Evolutionary conservation across 2,113 vertebrate genomes (phyloP).

Genomic region (Spea multiplicata): DNA sequence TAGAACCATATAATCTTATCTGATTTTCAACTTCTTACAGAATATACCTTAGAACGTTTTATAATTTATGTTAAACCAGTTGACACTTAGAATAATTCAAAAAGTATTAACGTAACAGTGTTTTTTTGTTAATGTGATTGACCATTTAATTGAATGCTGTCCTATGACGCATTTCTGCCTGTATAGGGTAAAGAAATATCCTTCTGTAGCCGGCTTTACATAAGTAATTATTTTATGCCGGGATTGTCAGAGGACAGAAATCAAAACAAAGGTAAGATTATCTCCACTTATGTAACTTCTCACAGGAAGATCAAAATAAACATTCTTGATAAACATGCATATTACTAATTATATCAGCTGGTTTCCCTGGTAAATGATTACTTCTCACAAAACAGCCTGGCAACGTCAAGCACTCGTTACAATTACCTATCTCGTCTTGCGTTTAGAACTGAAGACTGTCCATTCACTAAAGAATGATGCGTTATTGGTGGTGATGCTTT

Average conservation of each 20-base stretch:
- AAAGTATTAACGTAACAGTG: too few relatives aligned
- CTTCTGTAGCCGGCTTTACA: background rate
- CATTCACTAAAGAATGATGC: conserved; percentile 95
- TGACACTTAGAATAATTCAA: too few relatives aligned
- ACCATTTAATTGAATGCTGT: background rate
- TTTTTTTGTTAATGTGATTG: too few relatives aligned
- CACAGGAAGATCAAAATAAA: conserved; percentile 7
- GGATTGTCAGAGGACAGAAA: background rate
- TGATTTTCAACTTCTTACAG: too few relatives aligned
- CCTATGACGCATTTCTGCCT: background rate
- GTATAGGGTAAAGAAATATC: background rate
- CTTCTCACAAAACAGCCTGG: conserved; percentile 32
- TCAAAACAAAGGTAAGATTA: conserved; percentile 4
- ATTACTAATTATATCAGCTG: conserved; percentile 16
- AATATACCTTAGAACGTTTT: too few relatives aligned
- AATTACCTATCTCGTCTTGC: conserved; percentile 91
- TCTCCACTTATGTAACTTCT: conserved; percentile 10
- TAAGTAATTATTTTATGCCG: background rate
- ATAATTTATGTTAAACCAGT: too few relatives aligned
- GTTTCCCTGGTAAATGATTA: conserved; percentile 17
- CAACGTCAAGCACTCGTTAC: conserved; percentile 32
- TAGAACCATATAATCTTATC: too few relatives aligned
- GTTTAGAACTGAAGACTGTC: conserved; percentile 94
- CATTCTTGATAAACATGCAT: background rate
- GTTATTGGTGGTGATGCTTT: conserved; percentile 97